Percentiles rank a stretch among this genome's conserved stretches.
These are phyloP conservation scores for Deilephila porcellus DNA, from an alignment of 2,888 invertebrate genomes.

Conservation along the genomic window DNA sequence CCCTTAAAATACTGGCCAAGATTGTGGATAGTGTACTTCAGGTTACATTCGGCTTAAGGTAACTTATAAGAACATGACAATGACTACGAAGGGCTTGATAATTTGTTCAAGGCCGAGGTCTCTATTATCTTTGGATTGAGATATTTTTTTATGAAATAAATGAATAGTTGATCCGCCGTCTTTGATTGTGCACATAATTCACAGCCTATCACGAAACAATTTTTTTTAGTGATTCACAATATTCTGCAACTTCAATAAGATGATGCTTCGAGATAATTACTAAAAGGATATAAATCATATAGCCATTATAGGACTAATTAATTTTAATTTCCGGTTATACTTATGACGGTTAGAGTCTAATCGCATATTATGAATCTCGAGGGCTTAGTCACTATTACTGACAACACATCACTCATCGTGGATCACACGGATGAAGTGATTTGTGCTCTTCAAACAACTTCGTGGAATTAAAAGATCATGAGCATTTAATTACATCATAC, in stretches of 20 bases:
- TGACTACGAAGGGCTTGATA: neutral
- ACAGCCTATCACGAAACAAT: too few relatives aligned
- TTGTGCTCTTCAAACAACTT: neutral
- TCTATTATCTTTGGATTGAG: too few relatives aligned
- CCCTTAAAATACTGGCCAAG: too few relatives aligned
- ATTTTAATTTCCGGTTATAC: neutral
- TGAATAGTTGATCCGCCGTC: too few relatives aligned
- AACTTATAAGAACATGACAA: neutral
- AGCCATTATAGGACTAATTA: neutral
- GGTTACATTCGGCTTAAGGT: neutral
- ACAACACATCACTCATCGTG: constrained; percentile 1
- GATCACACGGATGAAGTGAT: constrained; percentile 17
- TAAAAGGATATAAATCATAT: too few relatives aligned
- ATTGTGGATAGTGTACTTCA: neutral
- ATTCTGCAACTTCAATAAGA: too few relatives aligned
- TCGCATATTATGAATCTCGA: neutral
- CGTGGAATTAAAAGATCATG: neutral
- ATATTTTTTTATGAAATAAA: too few relatives aligned
- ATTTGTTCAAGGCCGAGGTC: too few relatives aligned
- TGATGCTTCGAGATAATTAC: too few relatives aligned
- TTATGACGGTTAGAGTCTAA: neutral
- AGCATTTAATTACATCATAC: neutral
- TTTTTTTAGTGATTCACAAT: too few relatives aligned
- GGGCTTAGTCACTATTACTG: neutral
- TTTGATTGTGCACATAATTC: too few relatives aligned